Percentiles rank a stretch among this genome's conserved stretches.
Conservation (phyloP, 2,113 vertebrate genomes). For the Phylloscopus whistleri region DNA sequence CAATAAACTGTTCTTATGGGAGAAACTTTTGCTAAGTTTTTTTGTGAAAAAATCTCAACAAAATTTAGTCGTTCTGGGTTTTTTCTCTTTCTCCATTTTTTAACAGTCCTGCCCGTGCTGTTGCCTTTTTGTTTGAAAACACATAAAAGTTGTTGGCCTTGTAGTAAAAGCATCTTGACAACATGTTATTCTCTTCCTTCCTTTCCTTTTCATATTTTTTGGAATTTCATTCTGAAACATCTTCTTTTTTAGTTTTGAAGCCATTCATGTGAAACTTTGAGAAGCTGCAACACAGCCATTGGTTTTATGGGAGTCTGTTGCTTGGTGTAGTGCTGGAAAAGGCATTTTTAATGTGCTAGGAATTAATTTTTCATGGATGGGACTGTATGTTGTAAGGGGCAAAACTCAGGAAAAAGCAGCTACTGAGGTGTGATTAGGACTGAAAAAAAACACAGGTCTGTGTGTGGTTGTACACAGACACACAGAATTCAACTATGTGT, state of each 20-base stretch:
- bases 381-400: neutral
- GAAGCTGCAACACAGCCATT: neutral
- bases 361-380: neutral
- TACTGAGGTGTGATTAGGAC: neutral
- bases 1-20: neutral
- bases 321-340: neutral
- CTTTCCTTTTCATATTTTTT: neutral
- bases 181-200: neutral
- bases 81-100: neutral
- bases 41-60: fast-evolving
- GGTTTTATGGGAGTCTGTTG: neutral
- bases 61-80: neutral
- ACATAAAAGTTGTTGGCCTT: neutral
- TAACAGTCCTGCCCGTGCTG: neutral
- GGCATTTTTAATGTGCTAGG: neutral
- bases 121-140: neutral
- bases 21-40: neutral
- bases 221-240: neutral
- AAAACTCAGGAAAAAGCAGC: neutral
- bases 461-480: neutral
- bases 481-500: fast-evolving
- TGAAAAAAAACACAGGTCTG: neutral
- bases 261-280: neutral
- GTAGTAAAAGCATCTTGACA: neutral
- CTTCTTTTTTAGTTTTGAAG: neutral